phyloP scores from a whole-genome alignment of 2,113 vertebrate genomes.

The Lophotis ruficrista region DNA sequence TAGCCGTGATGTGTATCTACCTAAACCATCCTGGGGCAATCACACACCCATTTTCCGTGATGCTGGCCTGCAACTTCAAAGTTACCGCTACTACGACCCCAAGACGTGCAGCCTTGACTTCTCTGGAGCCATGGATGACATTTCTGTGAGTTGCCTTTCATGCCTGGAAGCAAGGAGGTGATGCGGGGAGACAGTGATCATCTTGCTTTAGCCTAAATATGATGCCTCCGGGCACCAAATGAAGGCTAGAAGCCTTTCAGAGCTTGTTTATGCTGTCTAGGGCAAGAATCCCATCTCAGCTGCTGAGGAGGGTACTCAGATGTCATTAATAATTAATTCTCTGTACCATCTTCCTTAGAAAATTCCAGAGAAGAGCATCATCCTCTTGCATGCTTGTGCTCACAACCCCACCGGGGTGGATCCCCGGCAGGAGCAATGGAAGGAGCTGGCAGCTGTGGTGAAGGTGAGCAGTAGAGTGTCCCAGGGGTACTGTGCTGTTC shows the following conservation, averaged over 20 bases:
- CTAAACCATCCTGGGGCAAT: constrained; percentile 96
- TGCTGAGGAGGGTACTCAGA: not conserved
- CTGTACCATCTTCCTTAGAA: constrained; percentile 76
- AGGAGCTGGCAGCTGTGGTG: constrained; percentile 84
- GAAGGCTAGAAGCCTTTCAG: not conserved
- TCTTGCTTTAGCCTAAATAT: not conserved
- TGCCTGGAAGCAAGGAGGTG: not conserved
- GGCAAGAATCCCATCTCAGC: not conserved
- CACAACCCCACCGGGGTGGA: constrained; percentile 98
- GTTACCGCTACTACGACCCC: constrained; percentile 94
- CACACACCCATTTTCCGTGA: constrained; percentile 98
- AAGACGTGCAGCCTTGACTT: constrained; percentile 95
- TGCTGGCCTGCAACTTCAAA: constrained; percentile 91
- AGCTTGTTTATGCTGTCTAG: not conserved
- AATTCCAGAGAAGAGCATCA: constrained; percentile 92
- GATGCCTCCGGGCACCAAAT: not conserved
- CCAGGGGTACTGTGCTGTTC: not conserved
- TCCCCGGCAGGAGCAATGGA: constrained; percentile 93
- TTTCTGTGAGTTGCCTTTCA: constrained; percentile 84
- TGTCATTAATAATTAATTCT: not conserved
- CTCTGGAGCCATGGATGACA: constrained; percentile 91
- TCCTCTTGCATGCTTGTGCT: constrained; percentile 93
- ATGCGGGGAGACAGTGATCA: not conserved
- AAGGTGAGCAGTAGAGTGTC: constrained; percentile 79
- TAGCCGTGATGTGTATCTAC: constrained; percentile 89